Conservation (phyloP, 2,797 vertebrate species). For the Coilia nasus region DNA sequence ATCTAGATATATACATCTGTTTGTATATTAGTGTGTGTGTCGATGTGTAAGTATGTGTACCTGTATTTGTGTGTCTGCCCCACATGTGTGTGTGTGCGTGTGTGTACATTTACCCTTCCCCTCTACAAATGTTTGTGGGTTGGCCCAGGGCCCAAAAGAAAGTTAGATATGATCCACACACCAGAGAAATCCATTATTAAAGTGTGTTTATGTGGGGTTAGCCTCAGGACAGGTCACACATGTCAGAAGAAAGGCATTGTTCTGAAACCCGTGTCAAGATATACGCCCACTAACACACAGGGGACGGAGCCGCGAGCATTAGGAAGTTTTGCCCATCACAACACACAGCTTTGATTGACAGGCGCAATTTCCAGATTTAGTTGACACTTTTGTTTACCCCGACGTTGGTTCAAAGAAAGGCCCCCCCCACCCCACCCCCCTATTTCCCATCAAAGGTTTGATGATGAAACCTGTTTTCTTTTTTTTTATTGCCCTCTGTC, state of each 20-base stretch:
- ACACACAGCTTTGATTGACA: conserved; percentile 3
- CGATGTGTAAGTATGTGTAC: background rate
- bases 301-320: background rate
- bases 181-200: too few species aligned
- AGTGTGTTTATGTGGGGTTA: background rate
- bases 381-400: background rate
- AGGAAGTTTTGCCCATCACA: background rate
- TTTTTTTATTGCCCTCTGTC: too few species aligned
- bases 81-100: background rate
- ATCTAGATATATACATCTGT: too few species aligned
- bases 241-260: background rate
- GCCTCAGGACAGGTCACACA: background rate
- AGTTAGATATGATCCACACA: too few species aligned
- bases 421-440: background rate
- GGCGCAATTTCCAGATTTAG: background rate
- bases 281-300: conserved; percentile 5
- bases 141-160: too few species aligned
- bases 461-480: too few species aligned
- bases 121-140: background rate
- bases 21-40: background rate
- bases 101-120: background rate
- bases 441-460: background rate
- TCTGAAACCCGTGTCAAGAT: background rate
- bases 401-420: background rate
- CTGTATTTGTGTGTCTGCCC: background rate